A percentile compares a stretch with the other conserved stretches of the same genome.
Evolutionary conservation across 2,797 vertebrate genomes (phyloP).

Genomic region (Acropternis orthonyx): DNA sequence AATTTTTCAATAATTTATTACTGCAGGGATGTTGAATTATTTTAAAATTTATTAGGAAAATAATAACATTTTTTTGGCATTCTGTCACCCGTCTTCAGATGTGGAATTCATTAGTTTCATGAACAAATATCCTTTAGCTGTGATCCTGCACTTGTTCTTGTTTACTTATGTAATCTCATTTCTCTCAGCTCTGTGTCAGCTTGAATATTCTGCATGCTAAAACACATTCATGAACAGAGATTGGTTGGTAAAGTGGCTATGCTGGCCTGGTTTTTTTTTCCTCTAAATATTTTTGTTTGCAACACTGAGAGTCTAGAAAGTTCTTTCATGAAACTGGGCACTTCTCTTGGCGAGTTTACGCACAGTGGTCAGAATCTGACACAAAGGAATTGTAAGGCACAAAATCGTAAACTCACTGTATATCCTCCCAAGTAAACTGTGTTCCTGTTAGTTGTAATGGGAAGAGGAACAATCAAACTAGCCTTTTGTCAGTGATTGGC

Average conservation of each 20-base stretch:
- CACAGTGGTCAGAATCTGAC: background rate
- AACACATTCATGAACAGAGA: background rate
- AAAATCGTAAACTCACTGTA: background rate
- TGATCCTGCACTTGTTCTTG: background rate
- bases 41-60: background rate
- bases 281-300: background rate
- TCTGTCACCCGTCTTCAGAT: background rate
- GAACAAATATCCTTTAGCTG: background rate
- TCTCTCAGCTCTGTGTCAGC: background rate
- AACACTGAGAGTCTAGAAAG: background rate
- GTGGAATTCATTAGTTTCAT: background rate
- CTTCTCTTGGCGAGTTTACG: background rate
- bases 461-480: constrained; percentile 37
- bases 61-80: background rate
- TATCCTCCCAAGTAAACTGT: background rate
- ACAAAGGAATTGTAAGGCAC: background rate
- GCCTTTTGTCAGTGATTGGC: constrained; percentile 56
- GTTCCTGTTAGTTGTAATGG: constrained; percentile 15
- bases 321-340: background rate
- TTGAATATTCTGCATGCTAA: background rate
- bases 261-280: background rate
- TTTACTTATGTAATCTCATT: background rate
- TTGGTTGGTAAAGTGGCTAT: background rate
- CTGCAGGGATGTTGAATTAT: background rate
- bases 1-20: background rate